phyloP scores from a whole-genome alignment of 2,113 vertebrate genomes.

The Halcyon malimbica region DNA sequence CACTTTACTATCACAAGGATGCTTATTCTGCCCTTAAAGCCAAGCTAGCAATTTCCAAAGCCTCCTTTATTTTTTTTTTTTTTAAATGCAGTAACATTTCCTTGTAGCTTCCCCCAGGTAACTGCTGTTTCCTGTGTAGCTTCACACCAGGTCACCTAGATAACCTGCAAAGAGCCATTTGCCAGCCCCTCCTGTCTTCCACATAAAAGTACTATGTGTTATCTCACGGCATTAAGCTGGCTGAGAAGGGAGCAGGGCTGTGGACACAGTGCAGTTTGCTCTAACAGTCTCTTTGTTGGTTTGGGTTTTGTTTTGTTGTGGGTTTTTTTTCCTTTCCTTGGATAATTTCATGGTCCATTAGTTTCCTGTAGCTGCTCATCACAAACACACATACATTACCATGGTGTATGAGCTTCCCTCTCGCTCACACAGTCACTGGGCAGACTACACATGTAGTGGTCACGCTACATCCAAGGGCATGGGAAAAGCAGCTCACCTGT shows the following conservation, averaged over 20 bases:
- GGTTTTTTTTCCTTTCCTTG: neutral
- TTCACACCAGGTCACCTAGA: neutral
- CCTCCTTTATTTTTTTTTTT: too few species aligned
- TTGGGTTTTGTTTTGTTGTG: too few species aligned
- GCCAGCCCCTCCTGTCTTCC: neutral
- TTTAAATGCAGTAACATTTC: neutral
- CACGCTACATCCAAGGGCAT: accelerated
- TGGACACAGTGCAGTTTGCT: neutral
- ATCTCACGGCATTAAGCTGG: neutral
- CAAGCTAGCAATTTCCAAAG: neutral
- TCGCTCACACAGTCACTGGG: accelerated
- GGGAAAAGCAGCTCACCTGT: accelerated
- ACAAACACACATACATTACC: neutral
- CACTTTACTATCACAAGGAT: neutral
- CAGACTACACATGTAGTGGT: neutral
- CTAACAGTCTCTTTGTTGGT: neutral
- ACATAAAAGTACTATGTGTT: neutral
- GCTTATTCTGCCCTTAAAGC: neutral
- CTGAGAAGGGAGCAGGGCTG: neutral
- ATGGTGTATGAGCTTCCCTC: neutral
- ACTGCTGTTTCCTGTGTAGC: neutral
- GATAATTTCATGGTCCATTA: constrained; percentile 45
- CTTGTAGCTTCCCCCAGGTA: neutral
- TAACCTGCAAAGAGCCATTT: neutral
- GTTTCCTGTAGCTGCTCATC: neutral